Base-by-base conservation (phyloP, 2,797 vertebrate species). In the Lepilemur septentrionalis region DNA sequence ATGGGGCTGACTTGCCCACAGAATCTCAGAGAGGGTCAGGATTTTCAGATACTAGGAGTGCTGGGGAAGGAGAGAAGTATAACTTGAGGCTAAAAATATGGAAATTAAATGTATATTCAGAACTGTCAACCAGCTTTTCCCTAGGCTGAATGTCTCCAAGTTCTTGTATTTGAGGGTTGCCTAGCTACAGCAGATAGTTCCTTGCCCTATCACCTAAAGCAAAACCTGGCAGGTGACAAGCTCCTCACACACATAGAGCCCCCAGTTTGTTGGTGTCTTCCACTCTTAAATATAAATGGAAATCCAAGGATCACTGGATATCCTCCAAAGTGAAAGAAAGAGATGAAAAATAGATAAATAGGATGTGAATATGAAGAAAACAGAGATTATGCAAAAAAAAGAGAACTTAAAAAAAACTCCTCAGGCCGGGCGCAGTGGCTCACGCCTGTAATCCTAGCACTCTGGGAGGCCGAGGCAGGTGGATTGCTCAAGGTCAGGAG, bases 211-310 rank as follows among this genome's bases (percentile, higher is more conserved):
- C 30, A 57, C 30, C 35, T 43, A 35, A 72, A 96, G 23, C 63
- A 89, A 93, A 94, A 52, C 38, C 17, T 80, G 55, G 92, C 32
- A 55, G 23, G 0, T 85, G 61, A 38, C 50, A 70, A 91, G 52
- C 5, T 32, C 48, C 1, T n/a, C 30, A 18, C 5, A 83, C 12
- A n/a, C 11, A 79, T 9, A 96, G 61, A 89, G 67, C 9, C 67
- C 67, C 75, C 59, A 89, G 50, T 28, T 55, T 70, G 7, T 76
- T 38, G 70, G 67, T 41, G 22, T 91, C 43, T 72, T 32, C 32
- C 18, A 79, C 10, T 82, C 48, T 96, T 87, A 70, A 92, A 85
- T 41, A 78, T 75, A 93, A 82, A 91, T n/a, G 59, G 43, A 91
- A 18, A 85, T 50, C 50, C 25, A 91, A 91, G 48, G 23, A 80